Base-by-base conservation (phyloP, 2,888 invertebrate species). In the Melieria omissa region DNA sequence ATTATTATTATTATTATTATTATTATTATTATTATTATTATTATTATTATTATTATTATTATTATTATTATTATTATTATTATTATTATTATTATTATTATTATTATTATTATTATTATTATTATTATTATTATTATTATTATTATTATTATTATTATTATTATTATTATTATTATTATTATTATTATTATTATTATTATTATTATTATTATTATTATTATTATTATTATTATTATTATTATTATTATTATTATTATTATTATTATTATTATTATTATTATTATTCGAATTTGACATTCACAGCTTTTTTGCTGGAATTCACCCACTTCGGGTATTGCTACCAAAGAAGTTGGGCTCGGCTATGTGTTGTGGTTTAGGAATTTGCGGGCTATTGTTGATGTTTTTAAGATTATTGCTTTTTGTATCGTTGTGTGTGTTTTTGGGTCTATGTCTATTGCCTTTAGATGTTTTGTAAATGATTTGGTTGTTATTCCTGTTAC, bases 1-100 rank as follows among this genome's bases (percentile, higher is more conserved):
- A 57, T 57, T 57, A 57, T 57, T 57, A 57, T 57, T 57, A 57
- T 57, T 57, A 57, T 57, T 57, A 57, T 57, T 57, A 57, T 57
- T 57, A 57, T 57, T 57, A 57, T 57, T 57, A 57, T 57, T 12
- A 57, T 57, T 57, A 57, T 57, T 57, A 57, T 57, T 57, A 57
- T 57, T 57, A 57, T 57, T 57, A 57, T 57, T 57, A 57, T 57
- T 57, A 57, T 57, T 57, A 57, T 57, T 57, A 57, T 57, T 57
- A 57, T 57, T 57, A 57, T 57, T 57, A 57, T 57, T 57, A 57
- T 57, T 57, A 57, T 57, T 57, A 57, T 57, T 57, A 57, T 57
- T 57, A 57, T 57, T 57, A 57, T 57, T 57, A 57, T 57, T 57
- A 57, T 57, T 57, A 57, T 57, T 12, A 57, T 57, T 57, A 57